Base-by-base conservation (phyloP, 2,113 vertebrate genomes). In the Seriola quinqueradiata region DNA sequence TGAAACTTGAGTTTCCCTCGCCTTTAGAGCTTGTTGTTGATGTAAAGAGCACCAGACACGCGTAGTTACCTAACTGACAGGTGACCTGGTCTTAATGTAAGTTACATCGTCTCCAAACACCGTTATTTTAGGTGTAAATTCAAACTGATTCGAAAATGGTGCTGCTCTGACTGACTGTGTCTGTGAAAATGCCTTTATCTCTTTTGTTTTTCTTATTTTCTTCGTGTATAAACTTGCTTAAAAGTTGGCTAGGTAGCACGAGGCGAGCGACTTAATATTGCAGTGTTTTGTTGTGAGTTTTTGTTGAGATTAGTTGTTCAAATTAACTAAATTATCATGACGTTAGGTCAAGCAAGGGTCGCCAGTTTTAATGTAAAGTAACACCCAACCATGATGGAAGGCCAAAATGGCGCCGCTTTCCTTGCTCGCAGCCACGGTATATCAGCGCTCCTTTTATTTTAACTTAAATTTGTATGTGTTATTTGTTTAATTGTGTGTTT, bases 1-100 rank as follows among this genome's bases (percentile, higher is more conserved):
- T 75, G 65, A 46, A 87, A 77, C 34, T 64, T 17, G 75, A 75
- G 5, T 74, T 77, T 71, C 19, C 1, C 25, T 84, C 54, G 54
- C 58, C 40, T 73, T 73, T 28, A 58, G 3, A 44, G 52, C 34
- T 25, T 52, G 25, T 70, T 77, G 73, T 69, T 23, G 66, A 23
- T 17, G 21, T 32, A 21, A 44, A 63, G 46, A 42, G 14, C 36
- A 13, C 11, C 21, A 4, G 3, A 1, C 32, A 44, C 25, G 0
- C 3, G 16, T 3, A 34, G n/a, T 38, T 57, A 21, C 1, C 11
- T 8, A 3, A 60, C 28, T 61, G 46, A 83, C 48, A 75, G 42
- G 52, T 84, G 52, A 69, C 1, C 14, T 10, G 7, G 42, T 65
- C 12, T 42, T 1, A 70, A 57, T 19, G 34, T 54, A 46, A 63